Conservation (phyloP, 2,888 invertebrate species). For the Epirrhoe alternata region DNA sequence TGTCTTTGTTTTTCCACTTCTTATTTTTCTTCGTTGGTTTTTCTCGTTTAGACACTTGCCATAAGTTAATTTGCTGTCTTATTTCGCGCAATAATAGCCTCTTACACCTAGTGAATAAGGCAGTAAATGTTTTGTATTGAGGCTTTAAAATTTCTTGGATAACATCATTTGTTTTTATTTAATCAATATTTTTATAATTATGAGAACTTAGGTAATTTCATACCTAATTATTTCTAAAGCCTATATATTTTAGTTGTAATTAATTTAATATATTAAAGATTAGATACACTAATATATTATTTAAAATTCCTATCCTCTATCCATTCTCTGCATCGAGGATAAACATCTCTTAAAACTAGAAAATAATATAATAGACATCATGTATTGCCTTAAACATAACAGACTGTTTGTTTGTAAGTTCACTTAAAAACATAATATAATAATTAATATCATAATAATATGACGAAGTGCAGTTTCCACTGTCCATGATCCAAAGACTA, state of each 20-base stretch:
- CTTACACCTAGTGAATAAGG: neutral
- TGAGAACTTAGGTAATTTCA: constrained; percentile 5
- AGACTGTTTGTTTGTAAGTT: constrained; percentile 17
- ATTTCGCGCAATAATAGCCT: constrained; percentile 18
- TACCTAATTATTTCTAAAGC: constrained; percentile 10
- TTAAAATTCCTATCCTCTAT: neutral
- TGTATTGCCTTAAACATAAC: constrained; percentile 30
- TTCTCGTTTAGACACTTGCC: neutral
- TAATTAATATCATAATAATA: neutral
- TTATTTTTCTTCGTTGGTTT: neutral
- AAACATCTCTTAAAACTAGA: neutral
- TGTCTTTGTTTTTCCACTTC: neutral
- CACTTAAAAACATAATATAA: constrained; percentile 1
- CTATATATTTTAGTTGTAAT: constrained; percentile 3
- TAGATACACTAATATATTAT: neutral
- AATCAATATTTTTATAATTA: constrained; percentile 4
- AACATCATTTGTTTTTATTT: neutral
- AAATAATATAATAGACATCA: constrained; percentile 3
- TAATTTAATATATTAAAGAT: neutral
- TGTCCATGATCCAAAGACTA: constrained; percentile 22
- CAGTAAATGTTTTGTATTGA: constrained; percentile 14
- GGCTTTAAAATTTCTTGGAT: constrained; percentile 6
- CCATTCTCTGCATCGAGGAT: neutral
- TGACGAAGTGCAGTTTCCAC: neutral
- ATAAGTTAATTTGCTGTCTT: constrained; percentile 22